Evolutionary conservation across 2,113 vertebrate species (phyloP), one percentile per base, ranked within the genome.

Genomic region (Beaufortia kweichowensis): DNA sequence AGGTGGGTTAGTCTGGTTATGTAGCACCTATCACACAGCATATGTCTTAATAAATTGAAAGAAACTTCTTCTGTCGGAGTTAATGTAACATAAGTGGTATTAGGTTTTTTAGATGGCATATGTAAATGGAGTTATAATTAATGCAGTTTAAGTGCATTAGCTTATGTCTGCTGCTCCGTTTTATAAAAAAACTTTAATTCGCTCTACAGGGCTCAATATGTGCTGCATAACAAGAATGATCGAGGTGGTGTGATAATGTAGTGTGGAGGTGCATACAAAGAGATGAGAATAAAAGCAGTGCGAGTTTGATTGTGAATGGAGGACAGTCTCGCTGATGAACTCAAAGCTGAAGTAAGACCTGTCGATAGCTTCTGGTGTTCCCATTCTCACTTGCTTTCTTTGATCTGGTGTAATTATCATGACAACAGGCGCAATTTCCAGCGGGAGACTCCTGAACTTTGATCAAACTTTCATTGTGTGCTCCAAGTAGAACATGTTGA

Each of bases 391-490:
- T 4, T 39, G 24, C 33, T 60, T 78, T 23, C 24, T 81, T 56
- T 78, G 69, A 78, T 68, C 69, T 19, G 14, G n/a, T 26, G 67
- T 80, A 79, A 84, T 82, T 82, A 72, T 26, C n/a, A 28, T 65
- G 56, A 82, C 81, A 81, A 78, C 73, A 70, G 66, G 6, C 57
- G 0, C 3, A 57, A 76, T 73, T 55, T 72, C 69, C 69, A 48
- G 2, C 1, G 23, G 78, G 64, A 64, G 62, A 33, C 4, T 17
- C 31, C 69, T 77, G 62, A 80, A 75, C 75, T 79, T 85, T 78
- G 75, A 85, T 79, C 63, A 84, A 81, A 85, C 57, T 56, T 83
- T 65, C 29, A 57, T 59, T 14, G 23, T 8, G 55, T 29, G 15
- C 31, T 76, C 75, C 70, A 55, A 53, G 28, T 60, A 5, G 68